Evolutionary conservation across 1,140 invertebrate species (phyloP).

Genomic region (Oscheius sp.): DNA sequence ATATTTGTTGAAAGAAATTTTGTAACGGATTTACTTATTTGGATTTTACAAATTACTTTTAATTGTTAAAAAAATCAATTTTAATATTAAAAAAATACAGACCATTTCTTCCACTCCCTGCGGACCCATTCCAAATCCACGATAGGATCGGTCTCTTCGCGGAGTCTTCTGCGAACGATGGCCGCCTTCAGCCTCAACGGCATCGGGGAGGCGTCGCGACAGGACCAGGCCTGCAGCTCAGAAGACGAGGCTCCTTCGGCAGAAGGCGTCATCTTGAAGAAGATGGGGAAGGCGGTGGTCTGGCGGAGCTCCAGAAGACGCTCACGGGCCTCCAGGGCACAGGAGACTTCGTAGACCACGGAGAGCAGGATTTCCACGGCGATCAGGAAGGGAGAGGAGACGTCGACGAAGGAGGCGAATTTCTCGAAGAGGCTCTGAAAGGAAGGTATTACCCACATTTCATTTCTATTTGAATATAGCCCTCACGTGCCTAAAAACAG

Average conservation of each 20-base stretch:
- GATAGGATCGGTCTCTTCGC: not conserved
- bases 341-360: not conserved
- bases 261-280: not conserved
- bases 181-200: constrained; percentile 19
- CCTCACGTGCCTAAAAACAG: too few relatives aligned
- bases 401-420: constrained; percentile 37
- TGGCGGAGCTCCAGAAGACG: not conserved
- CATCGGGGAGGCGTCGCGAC: constrained; percentile 19
- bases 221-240: constrained; percentile 9
- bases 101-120: constrained; percentile 43
- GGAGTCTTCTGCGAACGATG: not conserved
- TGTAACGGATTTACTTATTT: too few relatives aligned
- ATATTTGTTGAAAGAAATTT: too few relatives aligned
- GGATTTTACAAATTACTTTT: too few relatives aligned
- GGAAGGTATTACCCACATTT: too few relatives aligned
- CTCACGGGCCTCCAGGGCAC: not conserved
- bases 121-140: constrained; percentile 34
- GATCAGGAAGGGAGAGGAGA: constrained; percentile 24
- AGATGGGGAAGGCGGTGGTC: not conserved
- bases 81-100: too few relatives aligned
- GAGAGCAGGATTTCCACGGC: not conserved
- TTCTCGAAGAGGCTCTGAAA: constrained; percentile 31
- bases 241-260: not conserved
- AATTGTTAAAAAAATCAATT: too few relatives aligned
- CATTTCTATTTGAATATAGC: too few relatives aligned